Evolutionary conservation across 2,797 vertebrate genomes (phyloP).

Genomic region (Otus scops): DNA sequence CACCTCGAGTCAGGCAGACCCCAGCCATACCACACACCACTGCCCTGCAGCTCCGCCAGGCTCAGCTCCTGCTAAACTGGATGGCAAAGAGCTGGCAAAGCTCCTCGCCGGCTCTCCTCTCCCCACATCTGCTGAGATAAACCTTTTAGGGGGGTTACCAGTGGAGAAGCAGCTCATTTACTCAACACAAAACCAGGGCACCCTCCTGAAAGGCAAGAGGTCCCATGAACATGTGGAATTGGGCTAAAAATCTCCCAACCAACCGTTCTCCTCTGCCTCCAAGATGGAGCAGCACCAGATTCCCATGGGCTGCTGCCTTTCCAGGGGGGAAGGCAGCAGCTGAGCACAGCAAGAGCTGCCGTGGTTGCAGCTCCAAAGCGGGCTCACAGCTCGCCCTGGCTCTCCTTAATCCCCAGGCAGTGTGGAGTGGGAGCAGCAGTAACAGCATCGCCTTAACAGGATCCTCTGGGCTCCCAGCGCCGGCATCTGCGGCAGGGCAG

Average conservation of each 20-base stretch:
- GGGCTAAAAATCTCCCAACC: background rate
- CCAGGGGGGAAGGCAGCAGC: background rate
- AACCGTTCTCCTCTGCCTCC: background rate
- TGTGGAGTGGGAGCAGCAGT: background rate
- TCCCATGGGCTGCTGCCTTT: rapidly evolving
- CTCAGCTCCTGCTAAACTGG: background rate
- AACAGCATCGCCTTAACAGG: background rate
- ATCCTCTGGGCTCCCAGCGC: background rate
- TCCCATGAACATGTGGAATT: background rate
- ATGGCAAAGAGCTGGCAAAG: background rate
- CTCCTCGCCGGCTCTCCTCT: background rate
- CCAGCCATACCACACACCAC: rapidly evolving
- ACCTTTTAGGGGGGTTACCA: background rate
- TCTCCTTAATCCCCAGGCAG: slow-evolving; percentile 21
- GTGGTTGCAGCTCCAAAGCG: background rate
- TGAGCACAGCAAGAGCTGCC: rapidly evolving
- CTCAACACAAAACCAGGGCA: background rate
- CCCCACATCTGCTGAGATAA: background rate
- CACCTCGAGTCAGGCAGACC: background rate
- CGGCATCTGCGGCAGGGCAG: slow-evolving; percentile 31
- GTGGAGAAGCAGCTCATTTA: background rate
- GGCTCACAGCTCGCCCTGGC: background rate
- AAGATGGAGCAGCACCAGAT: background rate
- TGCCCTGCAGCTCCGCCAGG: rapidly evolving
- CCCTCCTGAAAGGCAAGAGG: background rate